Conservation (phyloP, 2,113 vertebrate genomes). For the Boulengeromyrus knoepffleri region DNA sequence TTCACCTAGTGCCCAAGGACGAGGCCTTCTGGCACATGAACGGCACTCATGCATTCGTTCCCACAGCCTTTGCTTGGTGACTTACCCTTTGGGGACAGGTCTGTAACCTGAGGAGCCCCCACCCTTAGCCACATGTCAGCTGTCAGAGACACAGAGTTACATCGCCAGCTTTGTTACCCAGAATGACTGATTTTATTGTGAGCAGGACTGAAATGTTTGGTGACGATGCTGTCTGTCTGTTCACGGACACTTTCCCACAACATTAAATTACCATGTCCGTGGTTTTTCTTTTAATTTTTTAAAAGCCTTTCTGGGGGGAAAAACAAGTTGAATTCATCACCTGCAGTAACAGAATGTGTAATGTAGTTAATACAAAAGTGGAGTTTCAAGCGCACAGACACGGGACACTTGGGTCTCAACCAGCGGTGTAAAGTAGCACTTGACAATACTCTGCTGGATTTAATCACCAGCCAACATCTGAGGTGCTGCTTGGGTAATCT, state of each 20-base stretch:
- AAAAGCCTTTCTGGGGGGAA: background rate
- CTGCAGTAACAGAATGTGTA: background rate
- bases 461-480: background rate
- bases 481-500: background rate
- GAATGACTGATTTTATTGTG: background rate
- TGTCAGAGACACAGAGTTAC: conserved; percentile 16
- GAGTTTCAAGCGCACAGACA: background rate
- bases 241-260: background rate
- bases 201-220: background rate
- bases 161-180: conserved; percentile 28
- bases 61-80: conserved; percentile 28
- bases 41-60: background rate
- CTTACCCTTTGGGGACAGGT: conserved; percentile 36
- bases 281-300: background rate
- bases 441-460: background rate
- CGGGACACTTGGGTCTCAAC: background rate
- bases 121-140: conserved; percentile 28
- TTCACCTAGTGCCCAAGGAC: background rate
- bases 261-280: background rate
- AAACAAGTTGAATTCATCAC: background rate
- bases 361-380: background rate
- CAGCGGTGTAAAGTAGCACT: background rate
- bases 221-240: background rate
- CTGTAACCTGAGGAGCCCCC: conserved; percentile 55
- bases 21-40: background rate